phyloP scores from a whole-genome alignment of 2,797 vertebrate species.

The Selene dorsalis region DNA sequence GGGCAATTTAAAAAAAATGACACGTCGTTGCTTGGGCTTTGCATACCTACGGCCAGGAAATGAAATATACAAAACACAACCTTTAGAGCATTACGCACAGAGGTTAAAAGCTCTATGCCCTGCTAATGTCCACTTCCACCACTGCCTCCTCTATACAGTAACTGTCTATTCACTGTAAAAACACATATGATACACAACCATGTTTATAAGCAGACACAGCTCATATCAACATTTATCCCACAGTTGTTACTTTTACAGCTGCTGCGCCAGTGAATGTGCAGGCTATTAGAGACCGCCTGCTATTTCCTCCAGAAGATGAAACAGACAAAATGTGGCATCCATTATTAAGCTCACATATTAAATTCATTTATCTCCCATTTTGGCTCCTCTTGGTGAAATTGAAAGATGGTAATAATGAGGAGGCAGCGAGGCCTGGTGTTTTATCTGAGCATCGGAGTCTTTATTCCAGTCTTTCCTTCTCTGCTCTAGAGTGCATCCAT shows the following conservation, averaged over 20 bases:
- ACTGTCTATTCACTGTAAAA: not conserved
- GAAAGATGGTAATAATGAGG: not conserved
- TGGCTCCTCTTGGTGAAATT: not conserved
- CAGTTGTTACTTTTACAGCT: not conserved
- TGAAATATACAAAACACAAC: slow-evolving; percentile 51
- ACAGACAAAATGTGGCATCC: slow-evolving; percentile 2
- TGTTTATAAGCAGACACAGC: not conserved
- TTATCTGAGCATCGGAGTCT: not conserved
- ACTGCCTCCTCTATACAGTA: slow-evolving; percentile 3
- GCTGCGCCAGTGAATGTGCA: not conserved
- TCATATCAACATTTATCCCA: not conserved
- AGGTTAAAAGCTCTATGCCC: not conserved
- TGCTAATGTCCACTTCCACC: not conserved
- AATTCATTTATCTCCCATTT: not conserved
- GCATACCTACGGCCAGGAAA: slow-evolving; percentile 8
- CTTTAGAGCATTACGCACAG: slow-evolving; percentile 8
- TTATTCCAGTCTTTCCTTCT: not conserved
- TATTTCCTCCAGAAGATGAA: slow-evolving; percentile 4
- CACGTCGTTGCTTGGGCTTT: slow-evolving; percentile 26
- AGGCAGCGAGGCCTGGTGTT: not conserved
- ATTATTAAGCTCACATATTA: not conserved
- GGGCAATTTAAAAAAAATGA: not conserved
- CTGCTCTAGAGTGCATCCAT: slow-evolving; percentile 13
- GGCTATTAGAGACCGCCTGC: slow-evolving; percentile 1
- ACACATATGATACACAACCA: not conserved